Percentiles rank a stretch among this genome's conserved stretches.
These are phyloP conservation scores for Heliconius sara DNA, from an alignment of 2,888 invertebrate genomes.

Conservation along the genomic window DNA sequence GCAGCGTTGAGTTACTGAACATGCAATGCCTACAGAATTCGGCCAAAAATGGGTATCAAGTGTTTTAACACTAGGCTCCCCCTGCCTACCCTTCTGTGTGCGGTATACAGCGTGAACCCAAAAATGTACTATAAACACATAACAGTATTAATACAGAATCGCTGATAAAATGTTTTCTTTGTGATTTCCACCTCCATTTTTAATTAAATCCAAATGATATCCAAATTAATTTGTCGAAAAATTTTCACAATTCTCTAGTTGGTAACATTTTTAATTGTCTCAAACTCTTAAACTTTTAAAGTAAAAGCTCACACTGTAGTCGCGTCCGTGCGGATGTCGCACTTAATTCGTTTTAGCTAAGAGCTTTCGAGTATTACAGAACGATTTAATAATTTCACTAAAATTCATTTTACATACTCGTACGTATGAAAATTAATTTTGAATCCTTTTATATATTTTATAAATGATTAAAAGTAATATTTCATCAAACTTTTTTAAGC, in stretches of 20 bases:
- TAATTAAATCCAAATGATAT: neutral
- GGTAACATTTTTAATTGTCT: neutral
- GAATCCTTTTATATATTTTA: neutral
- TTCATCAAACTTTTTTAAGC: neutral
- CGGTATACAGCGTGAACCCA: too few species aligned
- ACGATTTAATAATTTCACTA: neutral
- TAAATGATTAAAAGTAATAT: neutral
- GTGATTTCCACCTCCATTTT: neutral
- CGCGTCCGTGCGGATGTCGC: neutral
- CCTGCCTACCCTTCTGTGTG: too few species aligned
- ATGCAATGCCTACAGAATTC: too few species aligned
- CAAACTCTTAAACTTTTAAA: constrained; percentile 1
- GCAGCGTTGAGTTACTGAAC: too few species aligned
- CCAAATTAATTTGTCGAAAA: neutral
- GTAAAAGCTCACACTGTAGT: neutral
- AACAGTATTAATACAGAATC: too few species aligned
- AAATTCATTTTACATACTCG: neutral
- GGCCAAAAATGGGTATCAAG: too few species aligned
- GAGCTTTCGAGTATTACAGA: neutral
- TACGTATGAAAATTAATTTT: neutral
- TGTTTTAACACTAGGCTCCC: too few species aligned
- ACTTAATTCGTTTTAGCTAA: constrained; percentile 8
- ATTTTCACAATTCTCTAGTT: neutral
- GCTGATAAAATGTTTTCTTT: neutral
- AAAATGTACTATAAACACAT: too few species aligned